Evolutionary conservation across 2,797 vertebrate genomes (phyloP).

Genomic region (Alcedo atthis): DNA sequence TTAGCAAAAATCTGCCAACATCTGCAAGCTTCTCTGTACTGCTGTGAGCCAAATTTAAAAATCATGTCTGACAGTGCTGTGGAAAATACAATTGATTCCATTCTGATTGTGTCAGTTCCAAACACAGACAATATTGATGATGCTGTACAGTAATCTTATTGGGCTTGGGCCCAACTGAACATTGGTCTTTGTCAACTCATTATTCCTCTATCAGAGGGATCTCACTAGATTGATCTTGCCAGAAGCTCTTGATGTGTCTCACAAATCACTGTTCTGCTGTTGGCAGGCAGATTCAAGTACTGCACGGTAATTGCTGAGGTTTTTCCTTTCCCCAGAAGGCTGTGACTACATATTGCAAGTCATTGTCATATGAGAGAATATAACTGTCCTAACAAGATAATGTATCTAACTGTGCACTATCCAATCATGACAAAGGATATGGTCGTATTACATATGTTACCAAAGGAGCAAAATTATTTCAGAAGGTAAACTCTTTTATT

Average conservation of each 20-base stretch:
- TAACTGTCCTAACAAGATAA: conserved; percentile 69
- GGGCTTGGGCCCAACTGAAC: conserved; percentile 81
- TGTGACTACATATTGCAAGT: conserved; percentile 74
- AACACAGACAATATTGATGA: conserved; percentile 84
- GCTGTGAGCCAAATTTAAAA: conserved; percentile 79
- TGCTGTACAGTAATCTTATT: conserved; percentile 83
- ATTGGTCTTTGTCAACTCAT: conserved; percentile 84
- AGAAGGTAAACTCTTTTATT: not conserved
- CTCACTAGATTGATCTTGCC: conserved; percentile 82
- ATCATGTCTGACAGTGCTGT: conserved; percentile 81
- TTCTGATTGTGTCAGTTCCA: conserved; percentile 81
- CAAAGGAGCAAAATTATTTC: conserved; percentile 39
- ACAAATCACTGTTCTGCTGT: conserved; percentile 84
- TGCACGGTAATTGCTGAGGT: conserved; percentile 80
- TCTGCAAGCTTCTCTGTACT: conserved; percentile 78
- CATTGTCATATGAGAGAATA: conserved; percentile 76
- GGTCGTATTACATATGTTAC: not conserved
- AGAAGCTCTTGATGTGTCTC: conserved; percentile 81
- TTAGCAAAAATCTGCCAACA: conserved; percentile 80
- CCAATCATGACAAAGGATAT: conserved; percentile 47
- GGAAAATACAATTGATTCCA: conserved; percentile 82
- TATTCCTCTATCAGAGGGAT: conserved; percentile 84
- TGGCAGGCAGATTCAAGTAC: conserved; percentile 82
- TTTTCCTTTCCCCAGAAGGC: conserved; percentile 70
- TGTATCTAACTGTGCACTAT: conserved; percentile 45